Evolutionary conservation across 64 coral and sea anemone genomes (phyloP).

Genomic region (Montipora cactus): DNA sequence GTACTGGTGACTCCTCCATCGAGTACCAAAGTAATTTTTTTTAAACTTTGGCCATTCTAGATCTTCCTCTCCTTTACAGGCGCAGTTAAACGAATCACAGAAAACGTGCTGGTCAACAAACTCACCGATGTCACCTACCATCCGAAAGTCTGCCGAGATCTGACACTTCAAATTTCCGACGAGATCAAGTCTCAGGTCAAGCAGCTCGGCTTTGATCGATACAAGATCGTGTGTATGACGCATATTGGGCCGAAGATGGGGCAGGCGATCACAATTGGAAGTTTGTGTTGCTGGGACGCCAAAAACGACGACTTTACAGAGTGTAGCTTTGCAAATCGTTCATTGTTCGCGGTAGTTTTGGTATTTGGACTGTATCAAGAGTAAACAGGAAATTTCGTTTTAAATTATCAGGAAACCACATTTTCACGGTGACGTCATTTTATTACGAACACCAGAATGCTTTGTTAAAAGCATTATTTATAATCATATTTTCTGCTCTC

Average conservation of each 20-base stretch:
- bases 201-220: slow-evolving; percentile 78
- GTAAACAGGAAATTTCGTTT: not conserved
- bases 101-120: slow-evolving; percentile 11
- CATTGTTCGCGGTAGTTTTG: slow-evolving; percentile 64
- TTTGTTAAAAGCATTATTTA: too few species aligned
- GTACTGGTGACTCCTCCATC: too few species aligned
- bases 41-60: not conserved
- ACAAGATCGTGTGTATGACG: slow-evolving; percentile 85
- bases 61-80: slow-evolving; percentile 6
- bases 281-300: slow-evolving; percentile 71
- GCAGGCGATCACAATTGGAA: slow-evolving; percentile 43
- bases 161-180: slow-evolving; percentile 65
- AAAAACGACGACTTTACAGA: slow-evolving; percentile 69
- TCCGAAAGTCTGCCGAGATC: slow-evolving; percentile 59
- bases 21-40: not conserved
- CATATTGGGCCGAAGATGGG: slow-evolving; percentile 66
- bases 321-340: slow-evolving; percentile 54
- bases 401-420: too few species aligned
- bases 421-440: too few species aligned
- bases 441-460: too few species aligned
- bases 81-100: slow-evolving; percentile 42
- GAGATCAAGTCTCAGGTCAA: slow-evolving; percentile 63
- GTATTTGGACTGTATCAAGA: slow-evolving; percentile 82
- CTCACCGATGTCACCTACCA: slow-evolving; percentile 49
- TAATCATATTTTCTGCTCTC: not conserved